Percentiles rank a stretch among this genome's conserved stretches.
phyloP scores from a whole-genome alignment of 2,113 vertebrate genomes.

The Limnothrissa miodon region DNA sequence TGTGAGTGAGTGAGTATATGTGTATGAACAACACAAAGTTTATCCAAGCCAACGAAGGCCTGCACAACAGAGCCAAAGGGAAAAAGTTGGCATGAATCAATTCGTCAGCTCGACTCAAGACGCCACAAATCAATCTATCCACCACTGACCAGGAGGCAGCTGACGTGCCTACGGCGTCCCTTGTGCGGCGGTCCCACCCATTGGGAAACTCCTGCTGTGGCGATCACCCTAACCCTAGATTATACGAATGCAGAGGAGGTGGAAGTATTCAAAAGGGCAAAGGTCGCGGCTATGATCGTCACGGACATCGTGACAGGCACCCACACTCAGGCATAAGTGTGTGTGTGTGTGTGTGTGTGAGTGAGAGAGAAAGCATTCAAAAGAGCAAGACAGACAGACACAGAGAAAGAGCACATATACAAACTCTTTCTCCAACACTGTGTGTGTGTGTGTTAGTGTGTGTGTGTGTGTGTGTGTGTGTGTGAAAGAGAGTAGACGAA shows the following conservation, averaged over 20 bases:
- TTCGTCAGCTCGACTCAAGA: too few species aligned
- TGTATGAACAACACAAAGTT: neutral
- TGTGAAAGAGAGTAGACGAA: too few species aligned
- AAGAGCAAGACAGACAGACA: neutral
- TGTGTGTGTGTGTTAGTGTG: neutral
- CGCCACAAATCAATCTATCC: neutral
- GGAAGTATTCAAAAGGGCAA: neutral
- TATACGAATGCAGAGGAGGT: neutral
- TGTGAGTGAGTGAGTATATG: too few species aligned
- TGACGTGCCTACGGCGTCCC: neutral
- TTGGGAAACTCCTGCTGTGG: neutral
- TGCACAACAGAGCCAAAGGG: neutral
- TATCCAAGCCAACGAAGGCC: neutral
- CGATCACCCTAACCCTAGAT: neutral
- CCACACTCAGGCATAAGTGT: neutral
- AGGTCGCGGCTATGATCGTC: neutral
- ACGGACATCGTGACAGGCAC: neutral
- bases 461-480: conserved; percentile 4
- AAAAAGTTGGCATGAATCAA: too few species aligned
- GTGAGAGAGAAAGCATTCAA: neutral
- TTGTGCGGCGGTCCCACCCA: neutral
- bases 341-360: conserved; percentile 8
- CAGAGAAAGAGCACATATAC: neutral
- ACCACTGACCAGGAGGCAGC: neutral
- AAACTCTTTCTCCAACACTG: neutral